These are phyloP conservation scores for Tupiocoris notatus DNA, from an alignment of 2,888 invertebrate genomes.

Conservation along the genomic window DNA sequence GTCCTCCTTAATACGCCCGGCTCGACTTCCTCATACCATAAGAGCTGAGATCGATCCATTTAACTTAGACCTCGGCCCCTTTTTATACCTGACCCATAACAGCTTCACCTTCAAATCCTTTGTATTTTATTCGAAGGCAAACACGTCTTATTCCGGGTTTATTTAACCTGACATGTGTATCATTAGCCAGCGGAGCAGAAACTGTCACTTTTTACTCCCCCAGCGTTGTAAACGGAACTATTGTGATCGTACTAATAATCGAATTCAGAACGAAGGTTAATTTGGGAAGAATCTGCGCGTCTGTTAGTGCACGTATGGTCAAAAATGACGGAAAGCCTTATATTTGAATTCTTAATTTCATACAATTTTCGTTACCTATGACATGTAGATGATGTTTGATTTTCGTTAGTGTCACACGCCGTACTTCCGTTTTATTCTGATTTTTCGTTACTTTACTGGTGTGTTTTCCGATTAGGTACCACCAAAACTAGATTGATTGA, in stretches of 20 bases:
- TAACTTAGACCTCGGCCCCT: constrained; percentile 1
- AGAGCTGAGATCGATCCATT: neutral
- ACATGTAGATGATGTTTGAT: neutral
- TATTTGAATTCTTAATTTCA: too few relatives aligned
- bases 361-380: neutral
- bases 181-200: constrained; percentile 5
- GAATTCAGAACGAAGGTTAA: too few relatives aligned
- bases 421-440: too few relatives aligned
- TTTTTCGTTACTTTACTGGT: too few relatives aligned
- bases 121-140: neutral
- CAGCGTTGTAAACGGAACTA: too few relatives aligned
- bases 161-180: neutral
- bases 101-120: neutral
- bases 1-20: constrained; percentile 14
- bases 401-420: too few relatives aligned
- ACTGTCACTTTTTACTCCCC: neutral
- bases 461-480: too few relatives aligned
- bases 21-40: constrained; percentile 5
- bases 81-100: constrained; percentile 11
- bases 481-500: too few relatives aligned
- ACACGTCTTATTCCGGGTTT: neutral
- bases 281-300: too few relatives aligned
- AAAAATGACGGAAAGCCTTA: too few relatives aligned
- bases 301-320: too few relatives aligned
- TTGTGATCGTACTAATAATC: too few relatives aligned